Evolutionary conservation across 2,888 invertebrate species (phyloP).

Genomic region (Xanthia togata): DNA sequence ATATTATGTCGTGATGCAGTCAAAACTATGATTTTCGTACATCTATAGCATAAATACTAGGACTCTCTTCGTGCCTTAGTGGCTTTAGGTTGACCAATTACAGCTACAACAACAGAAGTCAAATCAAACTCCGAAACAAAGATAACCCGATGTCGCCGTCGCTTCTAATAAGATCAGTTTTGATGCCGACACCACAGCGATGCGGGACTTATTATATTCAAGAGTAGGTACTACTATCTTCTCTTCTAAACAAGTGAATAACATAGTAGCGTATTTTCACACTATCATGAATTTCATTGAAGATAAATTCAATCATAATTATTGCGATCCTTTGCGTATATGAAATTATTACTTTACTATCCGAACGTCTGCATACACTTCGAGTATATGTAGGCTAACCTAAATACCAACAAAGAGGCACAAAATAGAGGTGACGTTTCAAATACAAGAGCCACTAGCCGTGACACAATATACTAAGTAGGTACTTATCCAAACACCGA

Average conservation of each 20-base stretch:
- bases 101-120: conserved; percentile 19
- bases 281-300: background rate
- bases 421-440: too few species aligned
- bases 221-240: too few species aligned
- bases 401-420: background rate
- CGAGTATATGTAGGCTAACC: background rate
- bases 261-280: background rate
- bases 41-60: background rate
- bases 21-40: background rate
- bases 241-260: background rate
- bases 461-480: too few species aligned
- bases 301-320: background rate
- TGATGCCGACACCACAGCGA: background rate
- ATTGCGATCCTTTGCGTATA: background rate
- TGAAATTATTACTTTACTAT: background rate
- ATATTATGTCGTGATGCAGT: background rate
- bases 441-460: background rate
- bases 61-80: background rate
- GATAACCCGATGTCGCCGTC: conserved; percentile 9
- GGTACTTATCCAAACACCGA: background rate
- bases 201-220: background rate
- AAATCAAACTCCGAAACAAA: conserved; percentile 42
- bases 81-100: conserved; percentile 25
- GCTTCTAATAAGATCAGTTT: conserved; percentile 31
- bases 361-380: background rate